These are phyloP conservation scores for Aldrovandia affinis DNA, from an alignment of 2,797 vertebrate genomes.

Conservation along the genomic window DNA sequence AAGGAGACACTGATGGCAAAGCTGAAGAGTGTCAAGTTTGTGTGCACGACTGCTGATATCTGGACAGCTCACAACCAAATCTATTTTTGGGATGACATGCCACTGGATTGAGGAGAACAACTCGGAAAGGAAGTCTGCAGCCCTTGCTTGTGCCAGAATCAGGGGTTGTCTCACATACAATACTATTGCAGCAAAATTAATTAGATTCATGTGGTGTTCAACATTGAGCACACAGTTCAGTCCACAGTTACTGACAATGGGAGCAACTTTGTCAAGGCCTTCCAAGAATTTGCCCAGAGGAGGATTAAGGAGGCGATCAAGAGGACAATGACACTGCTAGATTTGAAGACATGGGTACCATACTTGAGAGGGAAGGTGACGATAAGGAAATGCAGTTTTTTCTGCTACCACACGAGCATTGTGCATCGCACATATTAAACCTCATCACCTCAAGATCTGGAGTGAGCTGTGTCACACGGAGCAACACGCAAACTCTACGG, in stretches of 20 bases:
- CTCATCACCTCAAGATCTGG: constrained; percentile 66
- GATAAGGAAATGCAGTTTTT: constrained; percentile 50
- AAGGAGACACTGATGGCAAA: neutral
- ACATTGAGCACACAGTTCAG: neutral
- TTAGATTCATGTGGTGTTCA: neutral
- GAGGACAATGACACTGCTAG: constrained; percentile 17
- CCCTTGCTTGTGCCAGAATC: constrained; percentile 3
- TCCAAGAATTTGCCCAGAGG: constrained; percentile 13
- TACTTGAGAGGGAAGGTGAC: constrained; percentile 22
- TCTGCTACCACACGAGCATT: constrained; percentile 66
- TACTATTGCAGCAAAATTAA: neutral
- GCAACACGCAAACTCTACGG: no score
- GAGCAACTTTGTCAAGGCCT: constrained; percentile 5
- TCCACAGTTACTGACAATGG: neutral
- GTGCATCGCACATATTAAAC: constrained; percentile 69
- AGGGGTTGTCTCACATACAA: neutral
- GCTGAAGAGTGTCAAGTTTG: neutral
- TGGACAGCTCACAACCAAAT: constrained; percentile 21
- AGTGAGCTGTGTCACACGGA: no score
- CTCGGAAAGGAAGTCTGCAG: neutral
- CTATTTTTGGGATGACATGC: constrained; percentile 32
- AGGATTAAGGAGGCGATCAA: no score
- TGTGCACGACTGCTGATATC: constrained; percentile 33
- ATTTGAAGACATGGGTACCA: constrained; percentile 32
- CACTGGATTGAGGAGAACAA: constrained; percentile 31